phyloP scores from a whole-genome alignment of 2,113 vertebrate species.

The Pyrgilauda ruficollis region DNA sequence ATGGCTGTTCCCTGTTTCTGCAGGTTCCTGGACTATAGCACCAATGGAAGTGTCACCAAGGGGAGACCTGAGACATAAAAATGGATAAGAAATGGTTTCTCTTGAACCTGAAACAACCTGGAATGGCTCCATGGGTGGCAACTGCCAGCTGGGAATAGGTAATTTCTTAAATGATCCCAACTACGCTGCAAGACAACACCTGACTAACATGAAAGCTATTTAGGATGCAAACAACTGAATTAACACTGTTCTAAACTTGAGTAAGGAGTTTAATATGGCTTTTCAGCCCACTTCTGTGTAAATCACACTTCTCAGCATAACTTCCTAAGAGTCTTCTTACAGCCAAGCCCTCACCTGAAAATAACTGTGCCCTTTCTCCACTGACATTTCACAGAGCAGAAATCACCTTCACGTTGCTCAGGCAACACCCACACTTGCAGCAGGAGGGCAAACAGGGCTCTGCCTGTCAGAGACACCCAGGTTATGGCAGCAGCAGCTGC shows the following conservation, averaged over 20 bases:
- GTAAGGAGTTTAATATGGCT: neutral
- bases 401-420: neutral
- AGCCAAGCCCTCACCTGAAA: neutral
- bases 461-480: neutral
- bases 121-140: neutral
- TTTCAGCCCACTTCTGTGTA: neutral
- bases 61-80: neutral
- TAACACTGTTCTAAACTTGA: neutral
- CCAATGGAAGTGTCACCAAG: neutral
- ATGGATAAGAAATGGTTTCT: neutral
- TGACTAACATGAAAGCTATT: neutral
- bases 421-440: neutral
- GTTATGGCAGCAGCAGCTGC: neutral
- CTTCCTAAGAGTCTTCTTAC: neutral
- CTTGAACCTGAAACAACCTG: neutral
- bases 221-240: neutral
- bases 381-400: neutral
- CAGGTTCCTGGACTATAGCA: neutral
- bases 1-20: neutral
- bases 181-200: neutral
- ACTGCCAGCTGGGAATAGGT: neutral
- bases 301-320: neutral
- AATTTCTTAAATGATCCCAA: neutral
- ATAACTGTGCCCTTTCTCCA: neutral
- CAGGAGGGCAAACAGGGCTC: neutral